Conservation (phyloP, 2,797 vertebrate species). For the Alca torda region DNA sequence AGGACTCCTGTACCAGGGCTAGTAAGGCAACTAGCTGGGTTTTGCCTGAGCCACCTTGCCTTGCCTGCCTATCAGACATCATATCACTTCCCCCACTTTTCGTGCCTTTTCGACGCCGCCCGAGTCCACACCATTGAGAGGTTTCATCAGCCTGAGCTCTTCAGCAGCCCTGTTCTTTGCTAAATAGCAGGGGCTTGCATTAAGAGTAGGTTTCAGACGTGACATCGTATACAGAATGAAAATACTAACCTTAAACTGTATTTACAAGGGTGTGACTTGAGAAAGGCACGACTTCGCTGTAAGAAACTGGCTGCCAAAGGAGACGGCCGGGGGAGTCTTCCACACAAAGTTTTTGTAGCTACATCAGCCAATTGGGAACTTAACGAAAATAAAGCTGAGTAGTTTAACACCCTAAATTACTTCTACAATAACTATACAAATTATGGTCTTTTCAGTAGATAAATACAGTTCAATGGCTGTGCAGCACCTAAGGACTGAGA, state of each 20-base stretch:
- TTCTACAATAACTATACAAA: background rate
- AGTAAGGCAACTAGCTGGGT: background rate
- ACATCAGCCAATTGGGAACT: background rate
- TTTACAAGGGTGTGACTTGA: background rate
- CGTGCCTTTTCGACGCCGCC: background rate
- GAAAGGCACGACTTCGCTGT: background rate
- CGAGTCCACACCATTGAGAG: rapidly evolving
- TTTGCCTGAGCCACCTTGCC: background rate
- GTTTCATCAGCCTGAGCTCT: background rate
- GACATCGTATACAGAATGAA: background rate
- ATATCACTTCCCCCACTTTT: background rate
- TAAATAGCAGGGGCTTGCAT: background rate
- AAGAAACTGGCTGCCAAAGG: background rate
- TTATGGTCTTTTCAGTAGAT: background rate
- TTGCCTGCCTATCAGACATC: background rate
- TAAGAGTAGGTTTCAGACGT: background rate
- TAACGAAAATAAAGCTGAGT: background rate
- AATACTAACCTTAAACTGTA: background rate
- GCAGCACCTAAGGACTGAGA: background rate
- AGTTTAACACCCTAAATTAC: background rate
- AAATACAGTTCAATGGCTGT: background rate
- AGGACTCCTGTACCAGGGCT: background rate
- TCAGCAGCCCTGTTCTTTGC: background rate
- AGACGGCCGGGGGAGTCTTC: background rate
- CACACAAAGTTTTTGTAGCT: background rate